These are phyloP conservation scores for Tetraodon nigroviridis DNA, from an alignment of 2,113 vertebrate species.

Conservation along the genomic window DNA sequence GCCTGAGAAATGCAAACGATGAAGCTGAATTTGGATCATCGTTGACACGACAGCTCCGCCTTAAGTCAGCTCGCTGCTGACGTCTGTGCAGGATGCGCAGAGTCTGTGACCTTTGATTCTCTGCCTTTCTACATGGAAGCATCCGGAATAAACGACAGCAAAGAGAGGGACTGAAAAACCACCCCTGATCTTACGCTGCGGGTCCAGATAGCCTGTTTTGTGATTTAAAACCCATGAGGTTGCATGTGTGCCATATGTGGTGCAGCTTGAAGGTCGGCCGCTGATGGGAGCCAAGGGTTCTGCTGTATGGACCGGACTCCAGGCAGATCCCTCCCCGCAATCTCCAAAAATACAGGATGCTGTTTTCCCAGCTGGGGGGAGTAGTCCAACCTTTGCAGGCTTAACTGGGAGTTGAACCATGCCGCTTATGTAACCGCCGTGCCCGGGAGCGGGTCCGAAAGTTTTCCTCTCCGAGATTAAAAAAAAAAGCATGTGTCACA, in stretches of 20 bases:
- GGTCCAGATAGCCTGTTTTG: too few species aligned
- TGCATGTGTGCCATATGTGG: too few species aligned
- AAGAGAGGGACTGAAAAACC: too few species aligned
- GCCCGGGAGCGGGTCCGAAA: slow-evolving; percentile 32
- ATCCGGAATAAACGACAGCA: too few species aligned
- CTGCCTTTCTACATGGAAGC: too few species aligned
- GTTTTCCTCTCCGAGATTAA: slow-evolving; percentile 44
- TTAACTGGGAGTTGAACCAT: slow-evolving; percentile 3
- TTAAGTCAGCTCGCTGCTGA: slow-evolving; percentile 8
- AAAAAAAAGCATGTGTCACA: slow-evolving; percentile 44
- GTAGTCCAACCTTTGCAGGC: slow-evolving; percentile 12
- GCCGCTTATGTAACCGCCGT: slow-evolving; percentile 59
- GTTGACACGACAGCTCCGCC: slow-evolving; percentile 22
- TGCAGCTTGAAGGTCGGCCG: too few species aligned
- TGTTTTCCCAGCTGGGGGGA: slow-evolving; percentile 71
- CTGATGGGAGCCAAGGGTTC: neutral
- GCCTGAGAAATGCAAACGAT: slow-evolving; percentile 39
- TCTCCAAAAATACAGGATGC: slow-evolving; percentile 4
- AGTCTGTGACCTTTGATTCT: too few species aligned
- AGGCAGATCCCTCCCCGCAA: neutral
- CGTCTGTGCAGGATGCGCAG: too few species aligned
- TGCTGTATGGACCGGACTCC: neutral
- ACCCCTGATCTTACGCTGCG: too few species aligned
- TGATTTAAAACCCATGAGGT: too few species aligned
- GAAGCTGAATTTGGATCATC: slow-evolving; percentile 35